Evolutionary conservation across 2,888 invertebrate species (phyloP).

Genomic region (Nudaria mundana): DNA sequence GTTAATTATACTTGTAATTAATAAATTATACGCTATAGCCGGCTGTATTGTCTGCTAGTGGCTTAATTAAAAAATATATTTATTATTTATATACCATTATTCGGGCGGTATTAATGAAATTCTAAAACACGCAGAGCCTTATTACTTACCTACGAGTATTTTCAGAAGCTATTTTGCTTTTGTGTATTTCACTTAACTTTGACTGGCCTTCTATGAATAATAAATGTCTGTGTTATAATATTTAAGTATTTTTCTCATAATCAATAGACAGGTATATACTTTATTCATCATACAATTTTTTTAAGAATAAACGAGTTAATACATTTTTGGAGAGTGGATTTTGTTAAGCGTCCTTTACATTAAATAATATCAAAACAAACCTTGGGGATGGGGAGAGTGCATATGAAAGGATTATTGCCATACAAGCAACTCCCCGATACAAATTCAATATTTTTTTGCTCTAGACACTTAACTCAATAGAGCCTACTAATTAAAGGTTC

Average conservation of each 20-base stretch:
- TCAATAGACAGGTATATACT: no score
- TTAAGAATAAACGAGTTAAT: no score
- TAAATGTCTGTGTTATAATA: neutral
- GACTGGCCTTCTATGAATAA: neutral
- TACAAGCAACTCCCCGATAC: constrained; percentile 28
- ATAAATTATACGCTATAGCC: constrained; percentile 38
- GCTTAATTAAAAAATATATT: constrained; percentile 36
- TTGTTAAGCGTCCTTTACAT: neutral
- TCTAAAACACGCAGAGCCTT: constrained; percentile 3
- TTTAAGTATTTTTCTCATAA: no score
- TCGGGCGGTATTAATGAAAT: constrained; percentile 17
- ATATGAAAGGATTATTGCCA: constrained; percentile 12
- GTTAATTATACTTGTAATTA: constrained; percentile 43
- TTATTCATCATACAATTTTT: no score
- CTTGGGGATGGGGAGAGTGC: no score
- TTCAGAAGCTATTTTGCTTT: constrained; percentile 1
- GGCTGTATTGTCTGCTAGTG: constrained; percentile 32
- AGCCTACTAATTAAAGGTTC: constrained; percentile 69
- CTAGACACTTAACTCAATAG: constrained; percentile 31
- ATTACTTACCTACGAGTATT: no score
- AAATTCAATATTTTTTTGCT: constrained; percentile 46
- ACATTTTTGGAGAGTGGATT: no score
- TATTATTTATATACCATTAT: constrained; percentile 32
- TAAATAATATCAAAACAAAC: no score
- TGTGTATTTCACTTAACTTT: neutral